Conservation (phyloP, 2,113 vertebrate genomes). For the Calidris pugnax region DNA sequence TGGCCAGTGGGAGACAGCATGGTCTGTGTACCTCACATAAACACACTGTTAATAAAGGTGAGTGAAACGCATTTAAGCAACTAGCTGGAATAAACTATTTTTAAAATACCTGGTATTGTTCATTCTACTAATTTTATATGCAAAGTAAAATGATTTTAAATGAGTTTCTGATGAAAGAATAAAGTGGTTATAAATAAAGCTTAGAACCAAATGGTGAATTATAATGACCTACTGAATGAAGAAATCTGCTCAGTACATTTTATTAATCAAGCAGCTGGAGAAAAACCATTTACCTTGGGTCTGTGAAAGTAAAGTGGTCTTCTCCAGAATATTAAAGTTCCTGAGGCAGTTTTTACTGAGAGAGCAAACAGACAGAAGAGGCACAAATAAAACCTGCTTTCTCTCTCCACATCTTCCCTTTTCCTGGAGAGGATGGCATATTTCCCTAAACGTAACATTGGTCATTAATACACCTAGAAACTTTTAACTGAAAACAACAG, state of each 20-base stretch:
- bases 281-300: background rate
- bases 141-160: background rate
- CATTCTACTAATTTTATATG: background rate
- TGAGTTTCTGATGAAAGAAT: background rate
- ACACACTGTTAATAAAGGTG: background rate
- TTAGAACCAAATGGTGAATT: background rate
- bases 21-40: background rate
- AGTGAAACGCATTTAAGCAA: background rate
- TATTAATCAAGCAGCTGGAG: background rate
- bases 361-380: background rate
- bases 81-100: background rate
- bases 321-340: background rate
- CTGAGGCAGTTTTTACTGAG: background rate
- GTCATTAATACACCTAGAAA: background rate
- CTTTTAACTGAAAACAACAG: background rate
- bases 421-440: background rate
- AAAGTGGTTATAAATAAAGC: background rate
- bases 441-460: background rate
- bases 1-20: background rate
- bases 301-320: background rate
- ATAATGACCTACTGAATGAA: background rate
- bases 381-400: background rate
- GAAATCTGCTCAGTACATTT: background rate
- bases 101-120: background rate
- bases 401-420: background rate